Evolutionary conservation across 1,140 invertebrate genomes (phyloP).

Genomic region (Drosophila aff.): DNA sequence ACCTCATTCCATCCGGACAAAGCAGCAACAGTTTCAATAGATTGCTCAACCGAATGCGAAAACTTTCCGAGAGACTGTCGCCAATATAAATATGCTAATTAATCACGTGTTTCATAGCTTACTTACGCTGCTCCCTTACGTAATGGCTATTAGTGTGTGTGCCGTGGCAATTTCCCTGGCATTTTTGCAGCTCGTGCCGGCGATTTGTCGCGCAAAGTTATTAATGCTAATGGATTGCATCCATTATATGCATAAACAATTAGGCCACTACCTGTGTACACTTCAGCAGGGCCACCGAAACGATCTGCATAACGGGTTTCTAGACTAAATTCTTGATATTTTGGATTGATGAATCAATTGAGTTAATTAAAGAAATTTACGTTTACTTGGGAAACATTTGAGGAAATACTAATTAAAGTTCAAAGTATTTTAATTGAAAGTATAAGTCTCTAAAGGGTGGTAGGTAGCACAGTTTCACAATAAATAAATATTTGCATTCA

Average conservation of each 20-base stretch:
- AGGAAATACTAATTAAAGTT: background rate
- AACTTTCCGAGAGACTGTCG: slow-evolving; percentile 16
- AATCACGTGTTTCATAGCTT: slow-evolving; percentile 35
- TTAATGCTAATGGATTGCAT: slow-evolving; percentile 50
- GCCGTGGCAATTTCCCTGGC: slow-evolving; percentile 18
- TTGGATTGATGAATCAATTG: slow-evolving; percentile 1
- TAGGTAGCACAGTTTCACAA: background rate
- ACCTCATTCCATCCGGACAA: background rate
- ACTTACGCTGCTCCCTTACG: slow-evolving; percentile 20
- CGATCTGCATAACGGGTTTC: slow-evolving; percentile 25
- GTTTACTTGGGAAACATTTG: background rate
- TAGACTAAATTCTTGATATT: background rate
- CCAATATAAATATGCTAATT: slow-evolving; percentile 51
- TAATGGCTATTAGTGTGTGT: slow-evolving; percentile 17
- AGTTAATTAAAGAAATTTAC: background rate
- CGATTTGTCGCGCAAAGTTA: slow-evolving; percentile 40
- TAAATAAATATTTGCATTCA: too few relatives aligned
- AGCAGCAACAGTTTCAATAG: slow-evolving; percentile 1
- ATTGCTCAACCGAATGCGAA: slow-evolving; percentile 4
- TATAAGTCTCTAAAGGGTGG: background rate
- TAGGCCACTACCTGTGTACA: slow-evolving; percentile 2
- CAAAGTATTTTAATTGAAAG: background rate
- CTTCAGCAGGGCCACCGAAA: slow-evolving; percentile 4
- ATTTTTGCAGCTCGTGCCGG: slow-evolving; percentile 36
- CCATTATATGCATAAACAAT: slow-evolving; percentile 40